A percentile compares a stretch with the other conserved stretches of the same genome.
Conservation (phyloP, 2,797 vertebrate species). For the Passerculus sandwichensis region DNA sequence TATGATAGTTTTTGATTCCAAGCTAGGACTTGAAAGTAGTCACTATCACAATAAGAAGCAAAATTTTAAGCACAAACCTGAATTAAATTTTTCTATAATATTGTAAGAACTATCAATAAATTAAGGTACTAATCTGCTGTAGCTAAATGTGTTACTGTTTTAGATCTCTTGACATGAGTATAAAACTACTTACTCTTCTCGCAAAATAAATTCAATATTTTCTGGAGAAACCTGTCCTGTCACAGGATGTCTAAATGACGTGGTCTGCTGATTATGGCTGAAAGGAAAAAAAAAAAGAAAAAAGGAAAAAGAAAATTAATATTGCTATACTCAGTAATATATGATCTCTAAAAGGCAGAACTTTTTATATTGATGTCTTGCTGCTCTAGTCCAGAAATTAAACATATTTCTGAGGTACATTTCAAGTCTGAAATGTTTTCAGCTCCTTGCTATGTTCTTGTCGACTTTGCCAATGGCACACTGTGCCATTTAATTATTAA, state of each 20-base stretch:
- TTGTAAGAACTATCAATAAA: not conserved
- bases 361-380: not conserved
- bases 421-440: conserved; percentile 29
- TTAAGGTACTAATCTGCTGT: not conserved
- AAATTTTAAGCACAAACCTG: not conserved
- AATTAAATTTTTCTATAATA: not conserved
- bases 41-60: not conserved
- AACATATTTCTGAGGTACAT: not conserved
- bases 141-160: not conserved
- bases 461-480: conserved; percentile 43
- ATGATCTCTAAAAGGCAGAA: not conserved
- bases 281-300: conserved; percentile 35
- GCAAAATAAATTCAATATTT: conserved; percentile 94
- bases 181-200: conserved; percentile 88
- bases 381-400: not conserved
- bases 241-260: conserved; percentile 94
- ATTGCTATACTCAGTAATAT: not conserved
- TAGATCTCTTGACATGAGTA: not conserved
- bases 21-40: not conserved
- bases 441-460: conserved; percentile 26
- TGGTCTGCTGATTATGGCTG: conserved; percentile 94
- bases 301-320: conserved; percentile 19
- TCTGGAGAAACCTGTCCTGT: conserved; percentile 95
- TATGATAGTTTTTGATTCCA: not conserved
- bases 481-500: conserved; percentile 40